A percentile compares a stretch with the other conserved stretches of the same genome.
Conservation (phyloP, 2,888 invertebrate species). For the Ischnus inquisitorius region DNA sequence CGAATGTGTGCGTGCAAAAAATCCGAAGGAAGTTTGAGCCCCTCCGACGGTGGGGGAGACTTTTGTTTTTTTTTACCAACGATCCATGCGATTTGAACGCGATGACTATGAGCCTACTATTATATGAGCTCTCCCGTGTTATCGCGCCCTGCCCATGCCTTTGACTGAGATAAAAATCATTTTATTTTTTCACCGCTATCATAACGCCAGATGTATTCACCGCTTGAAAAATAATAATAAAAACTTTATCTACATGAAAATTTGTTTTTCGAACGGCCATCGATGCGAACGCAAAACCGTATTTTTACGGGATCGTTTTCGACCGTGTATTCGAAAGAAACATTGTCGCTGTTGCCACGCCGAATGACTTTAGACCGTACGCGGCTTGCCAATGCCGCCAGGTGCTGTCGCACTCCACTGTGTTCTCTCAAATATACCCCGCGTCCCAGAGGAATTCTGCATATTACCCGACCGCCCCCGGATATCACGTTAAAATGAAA, state of each 20-base stretch:
- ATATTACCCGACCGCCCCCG: conserved; percentile 48
- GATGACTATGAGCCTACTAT: conserved; percentile 24
- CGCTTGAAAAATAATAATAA: neutral
- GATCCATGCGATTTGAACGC: conserved; percentile 51
- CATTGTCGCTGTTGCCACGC: neutral
- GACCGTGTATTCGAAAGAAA: neutral
- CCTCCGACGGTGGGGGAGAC: conserved; percentile 12
- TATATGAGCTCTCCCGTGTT: neutral
- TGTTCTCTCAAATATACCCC: conserved; percentile 24
- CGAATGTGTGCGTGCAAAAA: conserved; percentile 36
- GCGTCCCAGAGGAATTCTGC: conserved; percentile 55
- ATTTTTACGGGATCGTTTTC: neutral
- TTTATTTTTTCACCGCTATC: neutral
- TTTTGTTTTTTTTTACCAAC: conserved; percentile 61
- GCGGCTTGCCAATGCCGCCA: neutral
- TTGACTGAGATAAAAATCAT: neutral
- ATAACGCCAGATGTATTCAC: neutral
- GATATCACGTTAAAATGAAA: conserved; percentile 67
- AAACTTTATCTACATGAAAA: neutral
- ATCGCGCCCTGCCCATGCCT: neutral
- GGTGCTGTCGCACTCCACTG: neutral
- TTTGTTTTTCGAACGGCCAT: neutral
- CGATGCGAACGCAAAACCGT: neutral
- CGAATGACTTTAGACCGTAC: neutral
- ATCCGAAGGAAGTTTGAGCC: conserved; percentile 46